A percentile compares a stretch with the other conserved stretches of the same genome.
Conservation (phyloP, 2,888 invertebrate genomes). For the Plagodis dolabraria region DNA sequence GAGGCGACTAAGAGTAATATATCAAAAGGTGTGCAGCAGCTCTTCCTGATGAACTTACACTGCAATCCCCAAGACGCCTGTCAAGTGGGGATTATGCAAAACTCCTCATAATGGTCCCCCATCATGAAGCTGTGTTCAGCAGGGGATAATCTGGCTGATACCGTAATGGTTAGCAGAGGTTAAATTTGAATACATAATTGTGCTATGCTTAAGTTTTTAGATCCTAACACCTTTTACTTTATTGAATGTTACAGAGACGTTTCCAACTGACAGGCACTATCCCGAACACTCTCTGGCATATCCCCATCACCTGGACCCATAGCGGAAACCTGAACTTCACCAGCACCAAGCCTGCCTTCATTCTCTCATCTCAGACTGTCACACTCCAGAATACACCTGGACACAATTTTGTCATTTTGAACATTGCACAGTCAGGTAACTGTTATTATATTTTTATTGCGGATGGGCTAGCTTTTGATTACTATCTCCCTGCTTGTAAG, state of each 20-base stretch:
- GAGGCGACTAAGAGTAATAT: too few species aligned
- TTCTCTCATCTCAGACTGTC: constrained; percentile 47
- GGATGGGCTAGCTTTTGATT: too few species aligned
- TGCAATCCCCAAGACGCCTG: too few species aligned
- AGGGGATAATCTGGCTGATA: too few species aligned
- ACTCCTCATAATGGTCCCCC: too few species aligned
- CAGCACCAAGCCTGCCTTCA: constrained; percentile 61
- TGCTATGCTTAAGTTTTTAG: neutral
- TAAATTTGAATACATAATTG: too few species aligned
- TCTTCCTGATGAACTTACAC: too few species aligned
- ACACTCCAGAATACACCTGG: constrained; percentile 51
- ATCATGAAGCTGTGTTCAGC: too few species aligned
- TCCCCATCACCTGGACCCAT: constrained; percentile 76
- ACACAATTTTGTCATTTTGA: constrained; percentile 85
- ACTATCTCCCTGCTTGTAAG: too few species aligned
- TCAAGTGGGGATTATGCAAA: too few species aligned
- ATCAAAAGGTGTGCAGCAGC: too few species aligned
- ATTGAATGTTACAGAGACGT: constrained; percentile 55
- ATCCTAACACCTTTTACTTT: neutral
- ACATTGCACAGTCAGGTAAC: constrained; percentile 74
- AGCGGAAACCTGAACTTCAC: constrained; percentile 63
- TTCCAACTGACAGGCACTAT: constrained; percentile 58
- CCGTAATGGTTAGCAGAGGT: too few species aligned
- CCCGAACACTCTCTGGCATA: constrained; percentile 59
- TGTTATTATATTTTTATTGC: neutral